Conservation (phyloP, 1,140 invertebrate genomes). For the Drosophila orosa region DNA sequence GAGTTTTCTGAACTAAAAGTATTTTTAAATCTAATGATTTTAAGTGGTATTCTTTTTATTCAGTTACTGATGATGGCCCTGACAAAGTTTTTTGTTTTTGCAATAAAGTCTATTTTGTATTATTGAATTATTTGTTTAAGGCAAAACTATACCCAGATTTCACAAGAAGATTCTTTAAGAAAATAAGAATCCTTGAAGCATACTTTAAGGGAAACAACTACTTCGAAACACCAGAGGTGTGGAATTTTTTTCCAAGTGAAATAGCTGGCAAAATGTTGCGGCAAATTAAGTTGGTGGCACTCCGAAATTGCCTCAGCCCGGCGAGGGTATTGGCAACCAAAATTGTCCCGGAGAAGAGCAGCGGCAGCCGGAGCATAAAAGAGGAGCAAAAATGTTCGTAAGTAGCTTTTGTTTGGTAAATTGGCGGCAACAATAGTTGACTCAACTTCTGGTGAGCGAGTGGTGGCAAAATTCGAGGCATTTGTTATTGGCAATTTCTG, state of each 20-base stretch:
- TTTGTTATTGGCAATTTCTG: slow-evolving; percentile 52
- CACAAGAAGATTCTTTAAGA: no score
- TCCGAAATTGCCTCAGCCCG: slow-evolving; percentile 47
- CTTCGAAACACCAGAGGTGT: not conserved
- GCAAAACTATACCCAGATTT: not conserved
- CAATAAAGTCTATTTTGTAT: not conserved
- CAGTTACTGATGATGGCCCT: not conserved
- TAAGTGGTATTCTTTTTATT: not conserved
- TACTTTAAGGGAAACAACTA: not conserved
- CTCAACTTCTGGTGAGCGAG: slow-evolving; percentile 40
- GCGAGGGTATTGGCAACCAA: slow-evolving; percentile 45
- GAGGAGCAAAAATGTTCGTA: slow-evolving; percentile 29
- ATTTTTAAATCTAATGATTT: not conserved
- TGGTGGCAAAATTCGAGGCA: slow-evolving; percentile 41
- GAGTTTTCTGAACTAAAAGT: not conserved
- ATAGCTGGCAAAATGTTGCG: slow-evolving; percentile 27
- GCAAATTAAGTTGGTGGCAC: slow-evolving; percentile 65
- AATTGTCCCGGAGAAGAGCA: slow-evolving; percentile 5
- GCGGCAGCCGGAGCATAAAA: slow-evolving; percentile 26
- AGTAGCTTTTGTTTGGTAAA: slow-evolving; percentile 57
- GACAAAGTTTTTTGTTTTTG: not conserved
- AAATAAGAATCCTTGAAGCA: no score
- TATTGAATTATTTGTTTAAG: not conserved
- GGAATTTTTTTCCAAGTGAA: slow-evolving; percentile 22
- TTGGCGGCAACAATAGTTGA: slow-evolving; percentile 56